Percentiles rank a stretch among this genome's conserved stretches.
These are phyloP conservation scores for Heliangelus exortis DNA, from an alignment of 2,797 vertebrate genomes.

Conservation along the genomic window DNA sequence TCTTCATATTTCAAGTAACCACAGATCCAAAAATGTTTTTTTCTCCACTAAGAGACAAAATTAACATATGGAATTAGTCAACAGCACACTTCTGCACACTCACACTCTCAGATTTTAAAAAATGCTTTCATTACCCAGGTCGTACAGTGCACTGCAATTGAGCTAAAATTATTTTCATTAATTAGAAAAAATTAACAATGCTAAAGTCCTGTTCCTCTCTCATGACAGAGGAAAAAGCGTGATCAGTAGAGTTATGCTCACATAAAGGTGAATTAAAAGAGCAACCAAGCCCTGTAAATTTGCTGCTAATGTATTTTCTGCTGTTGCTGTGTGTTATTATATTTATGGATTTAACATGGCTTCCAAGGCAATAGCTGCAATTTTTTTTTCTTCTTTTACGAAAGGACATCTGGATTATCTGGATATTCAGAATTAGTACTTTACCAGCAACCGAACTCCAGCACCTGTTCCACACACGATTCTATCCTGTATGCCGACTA, in stretches of 20 bases:
- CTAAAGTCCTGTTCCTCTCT: not conserved
- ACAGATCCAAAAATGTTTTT: not conserved
- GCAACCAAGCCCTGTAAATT: not conserved
- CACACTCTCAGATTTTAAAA: not conserved
- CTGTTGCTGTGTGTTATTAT: not conserved
- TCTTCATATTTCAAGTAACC: not conserved
- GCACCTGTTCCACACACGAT: conserved; percentile 28
- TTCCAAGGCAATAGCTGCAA: not conserved
- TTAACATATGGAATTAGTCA: not conserved
- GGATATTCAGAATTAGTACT: conserved; percentile 11
- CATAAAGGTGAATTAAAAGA: not conserved
- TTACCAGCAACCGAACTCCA: conserved; percentile 4
- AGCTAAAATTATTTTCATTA: not conserved
- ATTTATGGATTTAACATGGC: not conserved
- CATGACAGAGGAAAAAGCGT: not conserved
- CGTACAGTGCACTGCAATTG: not conserved
- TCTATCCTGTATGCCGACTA: not conserved
- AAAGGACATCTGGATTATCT: conserved; percentile 40
- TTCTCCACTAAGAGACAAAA: not conserved
- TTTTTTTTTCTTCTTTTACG: not conserved
- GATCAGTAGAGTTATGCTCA: not conserved
- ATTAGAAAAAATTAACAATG: not conserved
- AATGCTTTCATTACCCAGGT: not conserved
- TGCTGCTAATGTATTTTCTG: not conserved
- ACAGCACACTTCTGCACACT: not conserved